These are phyloP conservation scores for Chamaea fasciata DNA, from an alignment of 2,113 vertebrate genomes.

Conservation along the genomic window DNA sequence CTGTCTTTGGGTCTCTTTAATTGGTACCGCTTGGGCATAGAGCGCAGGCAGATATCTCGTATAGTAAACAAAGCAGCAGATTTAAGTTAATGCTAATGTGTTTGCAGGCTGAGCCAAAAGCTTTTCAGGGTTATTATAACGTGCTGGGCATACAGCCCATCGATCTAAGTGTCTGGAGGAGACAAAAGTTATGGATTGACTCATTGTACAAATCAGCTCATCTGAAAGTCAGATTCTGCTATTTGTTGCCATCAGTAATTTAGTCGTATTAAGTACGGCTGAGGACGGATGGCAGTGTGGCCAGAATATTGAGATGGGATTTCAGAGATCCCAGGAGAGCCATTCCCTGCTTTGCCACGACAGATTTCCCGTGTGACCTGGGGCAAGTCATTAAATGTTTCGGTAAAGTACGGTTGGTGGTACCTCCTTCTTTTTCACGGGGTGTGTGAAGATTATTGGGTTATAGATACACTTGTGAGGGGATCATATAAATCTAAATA, in stretches of 20 bases:
- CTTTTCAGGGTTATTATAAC: conserved; percentile 68
- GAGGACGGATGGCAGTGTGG: not conserved
- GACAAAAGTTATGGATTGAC: conserved; percentile 65
- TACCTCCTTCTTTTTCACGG: not conserved
- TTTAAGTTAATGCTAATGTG: conserved; percentile 73
- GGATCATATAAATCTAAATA: not conserved
- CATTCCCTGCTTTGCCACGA: not conserved
- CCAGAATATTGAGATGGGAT: not conserved
- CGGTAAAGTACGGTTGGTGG: rapidly evolving
- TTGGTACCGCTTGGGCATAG: not conserved
- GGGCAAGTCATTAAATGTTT: not conserved
- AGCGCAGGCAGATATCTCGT: conserved; percentile 40
- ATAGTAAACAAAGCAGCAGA: conserved; percentile 68
- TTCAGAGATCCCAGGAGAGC: not conserved
- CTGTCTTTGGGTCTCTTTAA: not conserved
- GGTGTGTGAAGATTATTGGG: not conserved
- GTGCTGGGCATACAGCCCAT: conserved; percentile 63
- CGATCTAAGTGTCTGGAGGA: conserved; percentile 64
- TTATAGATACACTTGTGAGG: not conserved
- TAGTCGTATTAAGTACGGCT: conserved; percentile 14
- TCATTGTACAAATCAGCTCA: conserved; percentile 43
- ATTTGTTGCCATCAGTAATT: conserved; percentile 32
- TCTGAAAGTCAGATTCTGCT: conserved; percentile 50
- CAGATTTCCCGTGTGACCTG: not conserved
- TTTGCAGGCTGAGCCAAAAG: conserved; percentile 60